These are phyloP conservation scores for Misgurnus anguillicaudatus DNA, from an alignment of 2,113 vertebrate genomes.

Conservation along the genomic window DNA sequence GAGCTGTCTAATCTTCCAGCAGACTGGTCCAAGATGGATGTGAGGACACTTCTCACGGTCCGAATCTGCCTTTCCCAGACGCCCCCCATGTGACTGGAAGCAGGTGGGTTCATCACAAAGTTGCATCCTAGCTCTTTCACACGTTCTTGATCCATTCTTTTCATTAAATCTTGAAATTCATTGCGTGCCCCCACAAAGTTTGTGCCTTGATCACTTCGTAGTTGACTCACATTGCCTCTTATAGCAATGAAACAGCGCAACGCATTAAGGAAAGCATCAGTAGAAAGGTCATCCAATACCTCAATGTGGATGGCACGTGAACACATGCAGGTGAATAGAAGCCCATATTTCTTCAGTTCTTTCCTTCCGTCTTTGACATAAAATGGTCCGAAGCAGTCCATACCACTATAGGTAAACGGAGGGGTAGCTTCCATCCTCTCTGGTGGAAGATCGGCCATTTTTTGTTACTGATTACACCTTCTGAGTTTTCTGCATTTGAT, in stretches of 20 bases:
- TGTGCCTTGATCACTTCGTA: background rate
- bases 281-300: background rate
- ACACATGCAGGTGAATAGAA: conserved; percentile 1
- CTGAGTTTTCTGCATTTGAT: background rate
- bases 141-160: background rate
- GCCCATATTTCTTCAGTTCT: background rate
- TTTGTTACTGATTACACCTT: conserved; percentile 23
- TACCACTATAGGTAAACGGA: conserved; percentile 16
- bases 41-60: background rate
- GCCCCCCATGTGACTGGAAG: conserved; percentile 18
- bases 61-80: background rate
- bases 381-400: conserved; percentile 25
- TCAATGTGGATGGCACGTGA: background rate
- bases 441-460: conserved; percentile 20
- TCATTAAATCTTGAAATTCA: background rate
- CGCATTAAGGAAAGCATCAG: background rate
- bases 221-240: background rate
- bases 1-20: background rate
- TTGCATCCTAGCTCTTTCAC: conserved; percentile 12
- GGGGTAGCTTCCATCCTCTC: conserved; percentile 35
- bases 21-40: background rate
- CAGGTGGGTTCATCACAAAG: conserved; percentile 36
- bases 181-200: background rate
- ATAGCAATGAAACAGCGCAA: background rate
- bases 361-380: conserved; percentile 5